These are phyloP conservation scores for Cyclophora albipunctata DNA, from an alignment of 2,888 invertebrate genomes.

Conservation along the genomic window DNA sequence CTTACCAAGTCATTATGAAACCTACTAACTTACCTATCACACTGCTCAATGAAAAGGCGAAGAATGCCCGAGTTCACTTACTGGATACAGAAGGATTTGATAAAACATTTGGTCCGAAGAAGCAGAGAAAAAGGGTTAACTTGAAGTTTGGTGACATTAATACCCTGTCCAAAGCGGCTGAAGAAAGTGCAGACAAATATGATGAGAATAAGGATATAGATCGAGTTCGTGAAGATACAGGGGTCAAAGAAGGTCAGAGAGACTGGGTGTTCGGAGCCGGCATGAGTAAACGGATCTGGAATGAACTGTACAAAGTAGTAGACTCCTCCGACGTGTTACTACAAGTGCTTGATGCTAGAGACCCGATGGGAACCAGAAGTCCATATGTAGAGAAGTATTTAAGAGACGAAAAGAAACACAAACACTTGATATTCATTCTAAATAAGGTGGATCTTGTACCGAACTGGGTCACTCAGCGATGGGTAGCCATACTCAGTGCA, in stretches of 20 bases:
- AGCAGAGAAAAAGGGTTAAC: slow-evolving; percentile 92
- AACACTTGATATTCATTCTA: slow-evolving; percentile 96
- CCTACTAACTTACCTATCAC: slow-evolving; percentile 96
- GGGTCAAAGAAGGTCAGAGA: slow-evolving; percentile 85
- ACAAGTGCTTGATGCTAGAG: slow-evolving; percentile 97
- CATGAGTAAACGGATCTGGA: slow-evolving; percentile 98
- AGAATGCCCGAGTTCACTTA: slow-evolving; percentile 93
- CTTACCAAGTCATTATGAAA: slow-evolving; percentile 98
- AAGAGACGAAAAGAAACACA: slow-evolving; percentile 95
- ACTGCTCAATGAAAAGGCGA: slow-evolving; percentile 92
- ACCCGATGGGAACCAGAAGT: slow-evolving; percentile 97
- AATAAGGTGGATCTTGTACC: slow-evolving; percentile 98
- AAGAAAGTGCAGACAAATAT: slow-evolving; percentile 84
- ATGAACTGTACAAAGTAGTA: slow-evolving; percentile 98
- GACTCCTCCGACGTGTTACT: slow-evolving; percentile 98
- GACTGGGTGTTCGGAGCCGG: slow-evolving; percentile 98
- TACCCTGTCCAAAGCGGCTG: slow-evolving; percentile 83
- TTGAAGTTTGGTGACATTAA: slow-evolving; percentile 83
- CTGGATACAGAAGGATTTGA: slow-evolving; percentile 96
- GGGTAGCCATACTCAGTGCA: slow-evolving; percentile 94
- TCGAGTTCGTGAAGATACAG: slow-evolving; percentile 86
- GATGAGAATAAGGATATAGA: slow-evolving; percentile 88
- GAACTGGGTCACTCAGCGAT: slow-evolving; percentile 98
- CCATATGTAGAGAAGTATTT: slow-evolving; percentile 94
- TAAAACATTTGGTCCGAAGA: slow-evolving; percentile 96